Evolutionary conservation across 2,888 invertebrate genomes (phyloP), one percentile per base, ranked within the genome.

Genomic region (Apeira syringaria): DNA sequence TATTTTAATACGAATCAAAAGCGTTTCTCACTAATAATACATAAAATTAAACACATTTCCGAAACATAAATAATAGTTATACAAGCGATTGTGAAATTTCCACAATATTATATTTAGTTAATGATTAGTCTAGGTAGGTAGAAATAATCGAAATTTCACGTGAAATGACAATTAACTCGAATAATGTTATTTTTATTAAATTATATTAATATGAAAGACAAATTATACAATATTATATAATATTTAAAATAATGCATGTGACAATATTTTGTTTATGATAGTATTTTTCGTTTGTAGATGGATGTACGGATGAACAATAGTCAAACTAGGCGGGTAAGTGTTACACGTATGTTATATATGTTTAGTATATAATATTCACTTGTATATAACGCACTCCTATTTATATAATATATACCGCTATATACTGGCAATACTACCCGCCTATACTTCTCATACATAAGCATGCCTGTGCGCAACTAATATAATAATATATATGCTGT

Each of bases 281-380:
- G 74, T 83, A 82, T 87, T 80, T 89, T 85, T 90, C 81, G 76
- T 90, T 90, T 89, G 86, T 90, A 90, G 90, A 90, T 90, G 89
- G 90, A 90, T 88, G 89, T 80, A 68, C 86, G 90, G 82, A 84
- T 85, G 86, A 90, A 84, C 89, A 90, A 76, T 90, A 90, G 82
- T 86, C 90, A 88, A 82, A 87, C 77, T 89, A 90, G 90, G 86
- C 87, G 90, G 90, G 90, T 90, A 78, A 90, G 90, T 90, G 61
- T 68, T 68, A 64, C 67, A 59, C 20, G 29, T 20, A 20, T 20
- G 7, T 7, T 15, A 32, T 47, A 56, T 49, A 70, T 74, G 65
- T 77, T 63, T 74, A 70, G 50, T 74, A 59, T 61, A 46, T 56
- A 52, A 33, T 13, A 43, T 40, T 46, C 56, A 40, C 44, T 35